A percentile compares a stretch with the other conserved stretches of the same genome.
These are phyloP conservation scores for Lycodopsis pacificus DNA, from an alignment of 2,797 vertebrate genomes.

Conservation along the genomic window DNA sequence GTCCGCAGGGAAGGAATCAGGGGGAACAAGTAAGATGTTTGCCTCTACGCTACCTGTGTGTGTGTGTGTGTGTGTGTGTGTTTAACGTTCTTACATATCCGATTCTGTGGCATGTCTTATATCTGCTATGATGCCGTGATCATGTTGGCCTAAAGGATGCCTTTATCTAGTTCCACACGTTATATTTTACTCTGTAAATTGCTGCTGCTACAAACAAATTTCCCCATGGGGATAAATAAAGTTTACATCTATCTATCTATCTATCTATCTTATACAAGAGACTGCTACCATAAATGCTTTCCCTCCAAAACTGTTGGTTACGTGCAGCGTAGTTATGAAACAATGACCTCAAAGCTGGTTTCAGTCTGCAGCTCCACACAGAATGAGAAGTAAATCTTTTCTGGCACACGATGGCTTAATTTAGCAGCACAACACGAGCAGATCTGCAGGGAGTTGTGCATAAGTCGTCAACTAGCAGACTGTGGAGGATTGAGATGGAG, in stretches of 20 bases:
- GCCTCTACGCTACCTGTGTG: neutral
- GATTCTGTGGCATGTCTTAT: neutral
- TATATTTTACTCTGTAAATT: no score
- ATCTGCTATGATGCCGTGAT: neutral
- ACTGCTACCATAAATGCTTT: constrained; percentile 4
- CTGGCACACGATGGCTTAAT: constrained; percentile 36
- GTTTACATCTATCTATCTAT: no score
- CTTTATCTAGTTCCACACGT: no score
- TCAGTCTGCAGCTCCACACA: constrained; percentile 27
- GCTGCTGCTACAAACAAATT: no score
- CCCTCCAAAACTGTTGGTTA: constrained; percentile 5
- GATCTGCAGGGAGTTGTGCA: constrained; percentile 32
- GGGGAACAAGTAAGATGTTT: constrained; percentile 86
- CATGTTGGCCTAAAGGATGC: neutral
- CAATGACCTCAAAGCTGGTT: constrained; percentile 2
- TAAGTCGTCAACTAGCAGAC: constrained; percentile 43
- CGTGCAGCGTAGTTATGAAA: neutral
- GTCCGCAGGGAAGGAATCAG: constrained; percentile 95
- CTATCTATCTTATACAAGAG: no score
- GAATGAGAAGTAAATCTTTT: constrained; percentile 31
- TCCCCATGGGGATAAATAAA: no score
- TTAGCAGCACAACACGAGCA: constrained; percentile 14
- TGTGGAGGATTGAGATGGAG: constrained; percentile 44
- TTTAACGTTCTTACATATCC: neutral
- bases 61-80: neutral